A percentile compares a stretch with the other conserved stretches of the same genome.
Conservation (phyloP, 2,797 vertebrate genomes). For the Microctenopoma lineatum region DNA sequence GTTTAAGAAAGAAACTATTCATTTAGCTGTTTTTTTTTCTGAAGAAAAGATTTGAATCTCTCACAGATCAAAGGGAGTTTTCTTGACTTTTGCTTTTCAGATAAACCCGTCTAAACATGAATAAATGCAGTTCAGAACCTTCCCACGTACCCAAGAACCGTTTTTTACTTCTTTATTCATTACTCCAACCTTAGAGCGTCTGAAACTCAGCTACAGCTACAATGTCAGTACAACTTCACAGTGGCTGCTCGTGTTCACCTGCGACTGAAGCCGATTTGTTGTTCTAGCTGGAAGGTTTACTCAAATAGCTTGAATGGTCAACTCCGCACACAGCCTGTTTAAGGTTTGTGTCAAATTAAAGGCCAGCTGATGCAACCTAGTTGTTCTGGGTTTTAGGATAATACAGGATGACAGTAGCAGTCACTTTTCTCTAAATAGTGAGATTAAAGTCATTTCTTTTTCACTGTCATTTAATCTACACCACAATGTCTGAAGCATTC, state of each 20-base stretch:
- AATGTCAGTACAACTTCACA: background rate
- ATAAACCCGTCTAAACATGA: slow-evolving; percentile 31
- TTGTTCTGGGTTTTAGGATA: background rate
- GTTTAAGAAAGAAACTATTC: slow-evolving; percentile 24
- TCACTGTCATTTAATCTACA: background rate
- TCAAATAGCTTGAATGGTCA: background rate
- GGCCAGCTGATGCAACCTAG: background rate
- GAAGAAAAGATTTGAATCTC: slow-evolving; percentile 27
- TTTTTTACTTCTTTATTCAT: background rate
- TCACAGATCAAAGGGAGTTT: slow-evolving; percentile 27
- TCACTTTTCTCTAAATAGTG: background rate
- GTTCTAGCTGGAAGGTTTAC: background rate
- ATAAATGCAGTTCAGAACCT: background rate
- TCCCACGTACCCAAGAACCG: background rate
- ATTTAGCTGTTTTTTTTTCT: slow-evolving; percentile 20
- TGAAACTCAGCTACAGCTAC: background rate
- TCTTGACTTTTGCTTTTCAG: background rate
- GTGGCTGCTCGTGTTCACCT: background rate
- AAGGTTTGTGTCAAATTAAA: background rate
- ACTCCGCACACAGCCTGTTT: background rate
- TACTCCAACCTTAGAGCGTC: background rate
- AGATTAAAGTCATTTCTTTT: background rate
- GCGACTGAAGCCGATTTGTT: background rate
- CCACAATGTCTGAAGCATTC: background rate
- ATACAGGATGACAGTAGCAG: too few species aligned